phyloP scores from a whole-genome alignment of 2,797 vertebrate species.

The Lepus oiostolus region DNA sequence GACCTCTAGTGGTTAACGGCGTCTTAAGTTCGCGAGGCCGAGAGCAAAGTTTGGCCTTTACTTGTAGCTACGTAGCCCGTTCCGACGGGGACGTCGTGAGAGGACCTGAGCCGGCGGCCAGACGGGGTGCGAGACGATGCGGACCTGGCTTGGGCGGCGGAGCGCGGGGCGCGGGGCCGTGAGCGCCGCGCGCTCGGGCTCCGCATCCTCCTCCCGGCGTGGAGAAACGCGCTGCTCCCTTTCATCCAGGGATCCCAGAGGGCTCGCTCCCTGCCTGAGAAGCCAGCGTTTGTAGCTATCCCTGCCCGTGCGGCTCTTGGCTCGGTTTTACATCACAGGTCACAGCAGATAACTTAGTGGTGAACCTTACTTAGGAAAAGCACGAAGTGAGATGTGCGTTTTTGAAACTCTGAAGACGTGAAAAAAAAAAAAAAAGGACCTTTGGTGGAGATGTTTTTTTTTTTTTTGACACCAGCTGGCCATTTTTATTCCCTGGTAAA shows the following conservation, averaged over 20 bases:
- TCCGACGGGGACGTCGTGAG: conserved; percentile 82
- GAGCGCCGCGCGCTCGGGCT: neutral
- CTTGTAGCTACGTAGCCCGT: conserved; percentile 77
- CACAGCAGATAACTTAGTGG: neutral
- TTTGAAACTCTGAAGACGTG: conserved; percentile 27
- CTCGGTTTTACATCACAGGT: neutral
- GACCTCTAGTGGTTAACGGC: conserved; percentile 89
- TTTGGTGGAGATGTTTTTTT: conserved; percentile 46
- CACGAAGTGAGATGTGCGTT: neutral
- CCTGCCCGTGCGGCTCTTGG: neutral
- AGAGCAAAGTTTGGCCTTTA: conserved; percentile 85
- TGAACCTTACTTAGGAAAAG: conserved; percentile 33
- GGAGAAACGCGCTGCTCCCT: neutral
- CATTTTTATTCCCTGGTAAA: conserved; percentile 45
- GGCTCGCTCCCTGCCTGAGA: neutral
- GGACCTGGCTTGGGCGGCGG: conserved; percentile 50
- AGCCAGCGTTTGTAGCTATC: neutral
- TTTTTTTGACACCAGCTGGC: neutral
- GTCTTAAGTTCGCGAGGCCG: conserved; percentile 78
- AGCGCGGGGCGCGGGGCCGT: conserved; percentile 2
- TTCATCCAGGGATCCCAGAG: conserved; percentile 19
- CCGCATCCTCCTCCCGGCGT: neutral
- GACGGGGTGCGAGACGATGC: conserved; percentile 71
- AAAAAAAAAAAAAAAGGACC: neutral
- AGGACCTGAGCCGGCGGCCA: conserved; percentile 64